Conservation (phyloP, 2,113 vertebrate genomes). For the Conger conger region DNA sequence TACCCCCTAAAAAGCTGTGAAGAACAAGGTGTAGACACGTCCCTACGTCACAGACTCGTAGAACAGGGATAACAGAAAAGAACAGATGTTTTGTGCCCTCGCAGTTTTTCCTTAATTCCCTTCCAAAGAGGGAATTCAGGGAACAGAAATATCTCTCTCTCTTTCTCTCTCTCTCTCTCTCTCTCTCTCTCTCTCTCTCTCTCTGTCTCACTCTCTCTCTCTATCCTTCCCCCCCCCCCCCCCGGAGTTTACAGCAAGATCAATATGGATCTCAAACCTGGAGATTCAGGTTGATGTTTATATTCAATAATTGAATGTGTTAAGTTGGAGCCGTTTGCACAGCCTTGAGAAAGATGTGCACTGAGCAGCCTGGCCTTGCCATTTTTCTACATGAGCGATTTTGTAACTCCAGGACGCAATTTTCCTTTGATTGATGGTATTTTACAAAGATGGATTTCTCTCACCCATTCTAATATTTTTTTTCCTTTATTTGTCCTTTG, state of each 20-base stretch:
- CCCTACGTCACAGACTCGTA: conserved; percentile 14
- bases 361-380: conserved; percentile 36
- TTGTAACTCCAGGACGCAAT: conserved; percentile 37
- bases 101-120: conserved; percentile 28
- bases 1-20: conserved; percentile 22
- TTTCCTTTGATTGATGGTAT: conserved; percentile 30
- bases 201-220: neutral
- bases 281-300: conserved; percentile 29
- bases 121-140: conserved; percentile 31
- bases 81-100: conserved; percentile 48
- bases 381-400: conserved; percentile 33
- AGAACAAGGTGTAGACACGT: conserved; percentile 28
- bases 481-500: conserved; percentile 27
- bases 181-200: conserved; percentile 11
- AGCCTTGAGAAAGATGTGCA: conserved; percentile 46
- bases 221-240: conserved; percentile 15
- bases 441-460: conserved; percentile 26
- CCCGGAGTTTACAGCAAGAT: conserved; percentile 24
- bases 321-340: conserved; percentile 39
- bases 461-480: conserved; percentile 11
- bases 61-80: conserved; percentile 33
- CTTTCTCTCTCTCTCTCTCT: conserved; percentile 9
- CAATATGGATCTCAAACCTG: conserved; percentile 26
- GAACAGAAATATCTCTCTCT: conserved; percentile 29
- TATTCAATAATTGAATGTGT: conserved; percentile 33